Evolutionary conservation across 2,113 vertebrate genomes (phyloP).

Genomic region (Mus pahari): DNA sequence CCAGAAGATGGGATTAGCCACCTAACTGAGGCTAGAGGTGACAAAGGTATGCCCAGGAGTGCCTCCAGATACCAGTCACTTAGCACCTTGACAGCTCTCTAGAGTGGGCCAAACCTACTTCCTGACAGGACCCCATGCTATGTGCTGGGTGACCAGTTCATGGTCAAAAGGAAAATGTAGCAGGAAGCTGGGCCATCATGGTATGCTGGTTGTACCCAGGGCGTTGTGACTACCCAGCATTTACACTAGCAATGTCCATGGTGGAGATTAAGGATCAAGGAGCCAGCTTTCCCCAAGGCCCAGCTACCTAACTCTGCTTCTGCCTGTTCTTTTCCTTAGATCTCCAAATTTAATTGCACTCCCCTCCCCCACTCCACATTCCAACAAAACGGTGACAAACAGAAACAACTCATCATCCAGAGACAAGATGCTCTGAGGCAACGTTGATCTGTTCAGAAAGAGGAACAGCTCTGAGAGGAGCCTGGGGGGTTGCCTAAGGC

Average conservation of each 20-base stretch:
- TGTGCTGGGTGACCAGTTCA: not conserved
- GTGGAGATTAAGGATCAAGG: not conserved
- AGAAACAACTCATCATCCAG: slow-evolving; percentile 74
- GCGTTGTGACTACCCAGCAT: fast-evolving
- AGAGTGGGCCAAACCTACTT: not conserved
- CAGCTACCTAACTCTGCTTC: not conserved
- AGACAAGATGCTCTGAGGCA: slow-evolving; percentile 75
- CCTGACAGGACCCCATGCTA: too few species aligned
- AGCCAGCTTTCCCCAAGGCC: not conserved
- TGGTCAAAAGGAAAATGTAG: not conserved
- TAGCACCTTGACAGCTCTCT: not conserved
- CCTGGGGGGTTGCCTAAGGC: not conserved
- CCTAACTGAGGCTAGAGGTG: not conserved
- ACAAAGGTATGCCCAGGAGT: not conserved
- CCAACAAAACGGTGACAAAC: slow-evolving; percentile 48
- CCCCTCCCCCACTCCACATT: slow-evolving; percentile 46
- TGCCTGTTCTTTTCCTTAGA: not conserved
- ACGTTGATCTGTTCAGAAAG: slow-evolving; percentile 60
- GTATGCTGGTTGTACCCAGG: not conserved
- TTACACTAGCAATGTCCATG: not conserved
- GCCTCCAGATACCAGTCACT: not conserved
- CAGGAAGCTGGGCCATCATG: not conserved
- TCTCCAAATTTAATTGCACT: slow-evolving; percentile 35
- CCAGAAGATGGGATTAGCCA: not conserved
- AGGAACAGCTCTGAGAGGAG: slow-evolving; percentile 6